A percentile compares a stretch with the other conserved stretches of the same genome.
These are phyloP conservation scores for Synergus gifuensis DNA, from an alignment of 2,888 invertebrate species.

Conservation along the genomic window DNA sequence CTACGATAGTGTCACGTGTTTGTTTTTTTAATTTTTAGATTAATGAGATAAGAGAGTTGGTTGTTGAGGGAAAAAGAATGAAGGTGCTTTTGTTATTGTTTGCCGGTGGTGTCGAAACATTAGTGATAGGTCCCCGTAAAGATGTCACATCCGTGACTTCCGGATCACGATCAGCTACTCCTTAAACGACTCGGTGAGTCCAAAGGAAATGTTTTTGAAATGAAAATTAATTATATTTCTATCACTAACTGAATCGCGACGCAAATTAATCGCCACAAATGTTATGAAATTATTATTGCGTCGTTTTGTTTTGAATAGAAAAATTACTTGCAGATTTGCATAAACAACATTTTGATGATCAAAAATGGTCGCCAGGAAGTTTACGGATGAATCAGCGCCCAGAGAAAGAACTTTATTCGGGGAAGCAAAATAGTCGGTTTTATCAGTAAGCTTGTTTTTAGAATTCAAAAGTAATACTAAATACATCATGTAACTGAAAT, in stretches of 20 bases:
- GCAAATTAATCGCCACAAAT: not conserved
- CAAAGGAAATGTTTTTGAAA: not conserved
- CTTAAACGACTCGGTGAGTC: slow-evolving; percentile 32
- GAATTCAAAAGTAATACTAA: not conserved
- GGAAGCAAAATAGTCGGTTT: slow-evolving; percentile 5
- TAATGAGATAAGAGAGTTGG: slow-evolving; percentile 1
- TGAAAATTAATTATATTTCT: not conserved
- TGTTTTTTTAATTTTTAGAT: not conserved
- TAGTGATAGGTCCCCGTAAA: not conserved
- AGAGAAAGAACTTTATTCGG: slow-evolving; percentile 29
- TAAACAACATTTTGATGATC: slow-evolving; percentile 15
- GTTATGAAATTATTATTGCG: not conserved
- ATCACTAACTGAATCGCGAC: not conserved
- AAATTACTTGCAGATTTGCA: not conserved
- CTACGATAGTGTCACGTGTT: slow-evolving; percentile 34
- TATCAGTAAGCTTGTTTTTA: not conserved
- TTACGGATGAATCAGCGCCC: slow-evolving; percentile 20
- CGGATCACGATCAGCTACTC: not conserved
- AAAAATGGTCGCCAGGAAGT: slow-evolving; percentile 14
- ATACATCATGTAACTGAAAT: not conserved
- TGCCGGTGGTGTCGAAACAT: not conserved
- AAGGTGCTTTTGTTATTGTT: slow-evolving; percentile 33
- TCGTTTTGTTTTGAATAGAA: not conserved
- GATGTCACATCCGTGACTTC: slow-evolving; percentile 6
- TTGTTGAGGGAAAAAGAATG: slow-evolving; percentile 30